Percentiles rank a stretch among this genome's conserved stretches.
Conservation (phyloP, 1,140 invertebrate genomes). For the Coenobita brevimanus region DNA sequence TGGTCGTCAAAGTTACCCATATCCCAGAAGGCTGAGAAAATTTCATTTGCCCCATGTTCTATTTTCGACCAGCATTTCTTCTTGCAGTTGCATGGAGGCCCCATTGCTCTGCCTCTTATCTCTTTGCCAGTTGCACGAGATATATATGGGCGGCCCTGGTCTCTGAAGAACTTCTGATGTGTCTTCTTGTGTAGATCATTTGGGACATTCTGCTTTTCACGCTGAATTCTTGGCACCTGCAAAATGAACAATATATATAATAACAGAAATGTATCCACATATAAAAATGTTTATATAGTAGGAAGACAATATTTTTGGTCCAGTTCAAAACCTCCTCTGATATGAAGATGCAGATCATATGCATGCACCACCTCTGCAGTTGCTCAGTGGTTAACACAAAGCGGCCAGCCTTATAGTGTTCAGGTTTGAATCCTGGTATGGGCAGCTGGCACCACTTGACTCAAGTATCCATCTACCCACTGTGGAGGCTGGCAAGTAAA, state of each 20-base stretch:
- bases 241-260: not conserved
- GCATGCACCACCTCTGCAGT: too few relatives aligned
- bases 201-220: slow-evolving; percentile 40
- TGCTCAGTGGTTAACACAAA: too few relatives aligned
- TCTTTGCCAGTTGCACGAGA: slow-evolving; percentile 57
- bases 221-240: slow-evolving; percentile 48
- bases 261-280: not conserved
- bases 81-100: slow-evolving; percentile 53
- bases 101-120: slow-evolving; percentile 52
- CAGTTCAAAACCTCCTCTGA: too few relatives aligned
- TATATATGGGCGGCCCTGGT: slow-evolving; percentile 55
- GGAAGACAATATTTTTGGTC: too few relatives aligned
- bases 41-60: slow-evolving; percentile 54
- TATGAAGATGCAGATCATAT: too few relatives aligned
- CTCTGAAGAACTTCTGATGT: slow-evolving; percentile 57
- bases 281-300: not conserved
- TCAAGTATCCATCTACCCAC: too few relatives aligned
- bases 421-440: too few relatives aligned
- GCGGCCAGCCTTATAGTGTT: too few relatives aligned
- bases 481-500: too few relatives aligned
- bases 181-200: slow-evolving; percentile 56
- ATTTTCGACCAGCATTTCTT: slow-evolving; percentile 62
- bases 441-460: too few relatives aligned
- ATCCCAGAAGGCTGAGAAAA: slow-evolving; percentile 58
- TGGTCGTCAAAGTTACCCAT: slow-evolving; percentile 61